Conservation (phyloP, 2,797 vertebrate species). For the Pseudopleuronectes americanus region DNA sequence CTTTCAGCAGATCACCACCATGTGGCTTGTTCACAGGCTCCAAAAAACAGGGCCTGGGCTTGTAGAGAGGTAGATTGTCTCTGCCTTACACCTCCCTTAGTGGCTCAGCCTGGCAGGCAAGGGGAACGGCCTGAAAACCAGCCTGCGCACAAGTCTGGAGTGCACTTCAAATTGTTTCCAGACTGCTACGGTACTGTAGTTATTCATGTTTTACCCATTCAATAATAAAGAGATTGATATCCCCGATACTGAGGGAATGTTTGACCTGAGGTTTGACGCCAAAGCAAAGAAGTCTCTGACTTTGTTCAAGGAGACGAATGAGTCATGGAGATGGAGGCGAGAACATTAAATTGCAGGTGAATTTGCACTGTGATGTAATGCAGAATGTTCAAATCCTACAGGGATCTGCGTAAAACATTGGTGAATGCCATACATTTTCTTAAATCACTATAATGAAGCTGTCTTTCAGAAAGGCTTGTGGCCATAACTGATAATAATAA, state of each 20-base stretch:
- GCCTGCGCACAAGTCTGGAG: conserved; percentile 21
- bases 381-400: background rate
- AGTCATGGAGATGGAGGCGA: background rate
- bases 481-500: background rate
- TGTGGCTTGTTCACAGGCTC: conserved; percentile 75
- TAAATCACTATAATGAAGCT: no score
- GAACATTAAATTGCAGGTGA: background rate
- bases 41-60: conserved; percentile 48
- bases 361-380: background rate
- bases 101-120: conserved; percentile 42
- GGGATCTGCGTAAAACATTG: background rate
- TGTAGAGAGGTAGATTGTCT: conserved; percentile 57
- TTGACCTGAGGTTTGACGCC: background rate
- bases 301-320: background rate
- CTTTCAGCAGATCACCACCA: conserved; percentile 77
- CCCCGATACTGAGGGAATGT: background rate
- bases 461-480: background rate
- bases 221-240: conserved; percentile 13
- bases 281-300: background rate
- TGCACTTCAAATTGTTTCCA: conserved; percentile 35
- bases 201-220: conserved; percentile 16
- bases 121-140: conserved; percentile 15
- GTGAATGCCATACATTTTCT: background rate
- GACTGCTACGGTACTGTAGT: background rate
- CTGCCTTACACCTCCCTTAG: conserved; percentile 64